A percentile compares a stretch with the other conserved stretches of the same genome.
Conservation (phyloP, 2,113 vertebrate genomes). For the Salvelinus namaycush region DNA sequence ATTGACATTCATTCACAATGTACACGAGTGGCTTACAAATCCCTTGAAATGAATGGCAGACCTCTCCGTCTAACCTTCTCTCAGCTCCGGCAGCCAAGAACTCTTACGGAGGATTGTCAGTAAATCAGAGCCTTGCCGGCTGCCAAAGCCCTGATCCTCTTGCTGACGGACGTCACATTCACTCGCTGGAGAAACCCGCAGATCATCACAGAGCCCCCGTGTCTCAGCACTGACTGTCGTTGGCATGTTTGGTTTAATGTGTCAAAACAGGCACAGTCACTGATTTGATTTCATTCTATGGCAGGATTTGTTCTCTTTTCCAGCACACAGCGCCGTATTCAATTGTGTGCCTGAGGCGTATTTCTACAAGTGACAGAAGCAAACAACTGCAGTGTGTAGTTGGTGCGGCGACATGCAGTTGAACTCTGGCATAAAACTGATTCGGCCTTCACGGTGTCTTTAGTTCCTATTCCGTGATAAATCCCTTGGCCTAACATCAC, state of each 20-base stretch:
- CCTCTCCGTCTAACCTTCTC: neutral
- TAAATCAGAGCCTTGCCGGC: constrained; percentile 21
- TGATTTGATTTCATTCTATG: neutral
- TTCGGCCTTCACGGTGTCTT: neutral
- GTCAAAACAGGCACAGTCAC: constrained; percentile 47
- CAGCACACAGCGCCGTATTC: constrained; percentile 45
- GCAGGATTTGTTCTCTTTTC: constrained; percentile 10
- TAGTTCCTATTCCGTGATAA: neutral
- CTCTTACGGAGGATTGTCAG: neutral
- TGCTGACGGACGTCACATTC: constrained; percentile 28
- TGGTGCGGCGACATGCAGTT: constrained; percentile 7
- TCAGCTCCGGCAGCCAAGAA: constrained; percentile 3
- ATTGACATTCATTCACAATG: neutral
- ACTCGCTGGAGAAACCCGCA: constrained; percentile 20
- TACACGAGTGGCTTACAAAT: constrained; percentile 7
- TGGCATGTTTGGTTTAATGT: constrained; percentile 47
- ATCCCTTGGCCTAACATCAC: neutral
- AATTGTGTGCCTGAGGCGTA: constrained; percentile 38
- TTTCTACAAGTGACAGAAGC: constrained; percentile 47
- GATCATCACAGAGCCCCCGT: constrained; percentile 22
- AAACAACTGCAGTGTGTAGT: constrained; percentile 29
- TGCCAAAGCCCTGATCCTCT: constrained; percentile 20
- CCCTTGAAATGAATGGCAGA: constrained; percentile 17
- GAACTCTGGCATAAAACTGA: neutral
- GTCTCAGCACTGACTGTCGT: constrained; percentile 14